Percentiles rank a stretch among this genome's conserved stretches.
These are phyloP conservation scores for Grapholita molesta DNA, from an alignment of 1,140 invertebrate genomes.

Conservation along the genomic window DNA sequence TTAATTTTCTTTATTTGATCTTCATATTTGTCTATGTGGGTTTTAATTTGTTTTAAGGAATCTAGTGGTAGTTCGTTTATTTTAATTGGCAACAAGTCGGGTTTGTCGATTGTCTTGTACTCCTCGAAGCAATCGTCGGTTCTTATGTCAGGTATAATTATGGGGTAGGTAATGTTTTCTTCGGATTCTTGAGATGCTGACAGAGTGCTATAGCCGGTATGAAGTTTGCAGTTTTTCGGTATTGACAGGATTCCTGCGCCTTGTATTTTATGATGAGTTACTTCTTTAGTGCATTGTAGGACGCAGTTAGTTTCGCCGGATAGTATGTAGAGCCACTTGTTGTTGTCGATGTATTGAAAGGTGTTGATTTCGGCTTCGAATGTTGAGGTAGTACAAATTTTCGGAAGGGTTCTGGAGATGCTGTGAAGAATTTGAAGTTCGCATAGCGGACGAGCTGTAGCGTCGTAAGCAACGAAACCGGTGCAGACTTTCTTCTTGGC, in stretches of 20 bases:
- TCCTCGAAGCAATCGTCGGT: constrained; percentile 19
- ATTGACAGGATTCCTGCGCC: constrained; percentile 29
- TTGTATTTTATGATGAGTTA: constrained; percentile 25
- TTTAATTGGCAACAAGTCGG: constrained; percentile 15
- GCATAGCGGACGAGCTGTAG: constrained; percentile 27
- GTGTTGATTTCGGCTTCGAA: constrained; percentile 33
- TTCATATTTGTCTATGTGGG: constrained; percentile 17
- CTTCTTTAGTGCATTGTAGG: constrained; percentile 28
- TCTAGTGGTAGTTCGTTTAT: constrained; percentile 21
- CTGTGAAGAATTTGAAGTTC: constrained; percentile 29
- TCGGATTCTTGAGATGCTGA: constrained; percentile 9
- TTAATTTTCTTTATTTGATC: constrained; percentile 18
- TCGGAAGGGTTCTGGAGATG: constrained; percentile 19
- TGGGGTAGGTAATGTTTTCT: constrained; percentile 23
- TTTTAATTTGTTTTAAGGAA: constrained; percentile 17
- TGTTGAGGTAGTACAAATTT: constrained; percentile 26
- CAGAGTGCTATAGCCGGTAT: constrained; percentile 27
- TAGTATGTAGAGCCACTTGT: constrained; percentile 36
- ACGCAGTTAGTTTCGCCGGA: constrained; percentile 20
- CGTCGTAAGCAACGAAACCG: constrained; percentile 26
- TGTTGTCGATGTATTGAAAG: constrained; percentile 25
- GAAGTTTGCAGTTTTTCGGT: constrained; percentile 25
- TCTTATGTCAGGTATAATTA: constrained; percentile 24
- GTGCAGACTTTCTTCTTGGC: constrained; percentile 27
- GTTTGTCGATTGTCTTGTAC: not conserved